Base-by-base conservation (phyloP, 1,140 invertebrate species). In the Hormaphis cornu region DNA sequence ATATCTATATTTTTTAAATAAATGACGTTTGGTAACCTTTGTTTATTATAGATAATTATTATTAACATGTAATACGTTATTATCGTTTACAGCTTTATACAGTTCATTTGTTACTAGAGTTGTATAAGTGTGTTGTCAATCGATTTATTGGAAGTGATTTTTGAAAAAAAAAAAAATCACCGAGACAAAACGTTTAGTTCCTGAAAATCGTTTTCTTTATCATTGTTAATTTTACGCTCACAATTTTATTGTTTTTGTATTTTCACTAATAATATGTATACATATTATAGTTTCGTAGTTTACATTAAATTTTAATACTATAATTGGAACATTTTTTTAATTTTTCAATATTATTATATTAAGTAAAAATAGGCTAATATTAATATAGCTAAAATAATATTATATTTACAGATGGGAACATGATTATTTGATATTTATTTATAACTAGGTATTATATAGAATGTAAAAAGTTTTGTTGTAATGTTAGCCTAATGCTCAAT, bases 401-500 rank as follows among this genome's bases (percentile, higher is more conserved):
- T 30, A 30, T 44, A 63, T 28, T 10, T 50, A 28, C 18, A 14
- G 28, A 66, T 33, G 42, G 61, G 61, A 66, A 50, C 61, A 66
- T 33, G 3, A 46, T 33, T 50, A 48, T 66, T 66, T 66, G 61
- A 66, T 66, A 66, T 44, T 28, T 66, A 20, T 66, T 35, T 50
- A 66, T 66, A 66, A 28, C 22, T 52, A 52, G 61, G 61, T 66
- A 48, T 48, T 46, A 35, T 50, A 48, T 66, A 66, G 61, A 48
- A 33, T 22, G 28, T 48, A n/a, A n/a, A n/a, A 63, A 44, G 40
- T 44, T 61, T 61, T 46, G 26, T 66, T 50, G 61, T 66, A 48
- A 48, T 66, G 44, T 66, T 66, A 66, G 61, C 26, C 61, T 66
- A 66, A 66, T 66, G 61, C 61, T 66, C 61, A 66, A 66, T 50